Conservation (phyloP, 37 sponge, comb jelly and placozoan genomes). For the Eunapius fragilis region DNA sequence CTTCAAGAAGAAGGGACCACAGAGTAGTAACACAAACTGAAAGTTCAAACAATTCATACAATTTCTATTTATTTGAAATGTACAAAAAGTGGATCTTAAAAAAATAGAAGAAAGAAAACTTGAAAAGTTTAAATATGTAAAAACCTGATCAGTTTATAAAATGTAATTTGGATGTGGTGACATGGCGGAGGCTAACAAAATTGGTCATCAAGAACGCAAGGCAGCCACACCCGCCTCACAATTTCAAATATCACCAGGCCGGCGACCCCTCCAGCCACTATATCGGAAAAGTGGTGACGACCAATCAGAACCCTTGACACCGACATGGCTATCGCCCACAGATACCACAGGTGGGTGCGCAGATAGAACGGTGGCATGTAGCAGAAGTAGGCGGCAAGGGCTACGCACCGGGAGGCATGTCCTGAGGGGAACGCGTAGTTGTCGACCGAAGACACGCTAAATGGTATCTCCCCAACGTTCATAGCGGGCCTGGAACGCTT, state of each 20-base stretch:
- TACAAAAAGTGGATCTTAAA: neutral
- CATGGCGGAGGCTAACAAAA: neutral
- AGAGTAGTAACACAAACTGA: neutral
- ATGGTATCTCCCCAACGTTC: constrained; percentile 66
- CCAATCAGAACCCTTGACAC: constrained; percentile 75
- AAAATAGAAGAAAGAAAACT: neutral
- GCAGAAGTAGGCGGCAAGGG: constrained; percentile 67
- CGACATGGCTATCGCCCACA: constrained; percentile 77
- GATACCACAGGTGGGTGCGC: constrained; percentile 53
- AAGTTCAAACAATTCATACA: constrained; percentile 1
- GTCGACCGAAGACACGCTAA: constrained; percentile 76
- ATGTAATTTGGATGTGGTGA: neutral
- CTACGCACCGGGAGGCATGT: constrained; percentile 83
- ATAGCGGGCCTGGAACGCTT: constrained; percentile 72
- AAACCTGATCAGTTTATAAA: neutral
- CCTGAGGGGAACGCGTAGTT: constrained; percentile 92
- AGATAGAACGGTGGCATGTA: constrained; percentile 58
- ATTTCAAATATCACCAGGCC: constrained; percentile 64
- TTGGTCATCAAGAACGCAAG: neutral
- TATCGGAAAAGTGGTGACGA: constrained; percentile 78
- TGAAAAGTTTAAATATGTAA: neutral
- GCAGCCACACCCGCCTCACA: constrained; percentile 6
- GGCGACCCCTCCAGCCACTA: constrained; percentile 63
- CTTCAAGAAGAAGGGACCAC: neutral
- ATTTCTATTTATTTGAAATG: neutral